These are phyloP conservation scores for Lasioglossum pauxillum DNA, from an alignment of 2,888 invertebrate genomes.

Conservation along the genomic window DNA sequence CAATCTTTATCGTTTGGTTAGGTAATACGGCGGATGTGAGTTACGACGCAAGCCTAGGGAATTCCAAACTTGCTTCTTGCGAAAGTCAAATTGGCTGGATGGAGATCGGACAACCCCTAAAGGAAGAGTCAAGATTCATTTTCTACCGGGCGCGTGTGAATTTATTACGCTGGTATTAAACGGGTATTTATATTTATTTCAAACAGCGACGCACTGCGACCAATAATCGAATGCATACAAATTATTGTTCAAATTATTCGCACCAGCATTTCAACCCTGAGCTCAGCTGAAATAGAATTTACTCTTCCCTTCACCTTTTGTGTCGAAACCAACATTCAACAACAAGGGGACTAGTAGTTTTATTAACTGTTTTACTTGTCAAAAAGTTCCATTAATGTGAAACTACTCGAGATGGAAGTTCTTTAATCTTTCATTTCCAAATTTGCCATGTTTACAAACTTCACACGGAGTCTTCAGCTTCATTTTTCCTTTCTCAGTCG, in stretches of 20 bases:
- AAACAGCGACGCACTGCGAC: too few relatives aligned
- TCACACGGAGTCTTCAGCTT: neutral
- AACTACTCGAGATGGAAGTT: neutral
- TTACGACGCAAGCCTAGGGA: neutral
- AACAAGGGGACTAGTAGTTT: neutral
- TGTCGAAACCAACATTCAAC: neutral
- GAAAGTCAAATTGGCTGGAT: neutral
- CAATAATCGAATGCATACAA: too few relatives aligned
- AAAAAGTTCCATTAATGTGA: neutral
- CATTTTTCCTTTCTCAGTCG: neutral
- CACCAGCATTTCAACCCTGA: too few relatives aligned
- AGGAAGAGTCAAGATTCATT: neutral
- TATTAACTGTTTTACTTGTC: neutral
- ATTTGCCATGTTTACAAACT: neutral
- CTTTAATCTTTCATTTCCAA: neutral
- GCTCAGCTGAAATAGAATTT: neutral
- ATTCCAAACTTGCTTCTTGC: neutral
- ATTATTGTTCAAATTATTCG: neutral
- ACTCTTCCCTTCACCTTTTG: neutral
- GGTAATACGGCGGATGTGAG: slow-evolving; percentile 2
- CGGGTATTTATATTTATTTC: too few relatives aligned
- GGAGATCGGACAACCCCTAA: neutral
- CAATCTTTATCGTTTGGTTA: slow-evolving; percentile 18
- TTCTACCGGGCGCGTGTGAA: neutral
- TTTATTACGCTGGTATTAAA: neutral